Conservation (phyloP, 2,888 invertebrate genomes). For the Chaetogeoica ovagalla region DNA sequence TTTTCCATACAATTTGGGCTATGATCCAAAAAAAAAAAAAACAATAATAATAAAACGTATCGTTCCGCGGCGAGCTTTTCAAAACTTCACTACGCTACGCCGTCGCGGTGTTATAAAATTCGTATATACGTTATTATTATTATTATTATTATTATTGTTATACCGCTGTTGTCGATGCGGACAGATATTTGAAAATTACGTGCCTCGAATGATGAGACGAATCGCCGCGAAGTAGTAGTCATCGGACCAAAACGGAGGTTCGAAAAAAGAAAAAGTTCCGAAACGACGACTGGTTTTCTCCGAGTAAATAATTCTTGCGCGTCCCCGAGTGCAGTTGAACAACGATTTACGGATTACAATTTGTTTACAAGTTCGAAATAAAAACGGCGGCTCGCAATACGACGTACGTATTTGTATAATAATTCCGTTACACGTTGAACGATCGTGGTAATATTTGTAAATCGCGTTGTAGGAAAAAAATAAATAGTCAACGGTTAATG, state of each 20-base stretch:
- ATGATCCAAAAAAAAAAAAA: slow-evolving; percentile 41
- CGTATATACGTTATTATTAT: neutral
- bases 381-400: too few species aligned
- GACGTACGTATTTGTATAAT: too few species aligned
- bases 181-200: neutral
- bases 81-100: neutral
- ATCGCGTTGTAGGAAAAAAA: too few species aligned
- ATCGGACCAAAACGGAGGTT: neutral
- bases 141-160: slow-evolving; percentile 14
- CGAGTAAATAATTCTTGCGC: neutral
- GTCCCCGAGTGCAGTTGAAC: too few species aligned
- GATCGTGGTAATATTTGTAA: too few species aligned
- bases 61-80: neutral
- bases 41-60: slow-evolving; percentile 1
- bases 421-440: too few species aligned
- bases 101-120: neutral
- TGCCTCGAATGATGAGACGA: too few species aligned
- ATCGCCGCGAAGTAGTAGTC: neutral
- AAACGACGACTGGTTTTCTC: neutral
- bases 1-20: slow-evolving; percentile 38
- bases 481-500: too few species aligned
- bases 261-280: neutral
- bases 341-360: too few species aligned
- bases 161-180: neutral
- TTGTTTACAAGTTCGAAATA: too few species aligned